Percentiles rank a stretch among this genome's conserved stretches.
Conservation (phyloP, 2,113 vertebrate species). For the Pedionomus torquatus region DNA sequence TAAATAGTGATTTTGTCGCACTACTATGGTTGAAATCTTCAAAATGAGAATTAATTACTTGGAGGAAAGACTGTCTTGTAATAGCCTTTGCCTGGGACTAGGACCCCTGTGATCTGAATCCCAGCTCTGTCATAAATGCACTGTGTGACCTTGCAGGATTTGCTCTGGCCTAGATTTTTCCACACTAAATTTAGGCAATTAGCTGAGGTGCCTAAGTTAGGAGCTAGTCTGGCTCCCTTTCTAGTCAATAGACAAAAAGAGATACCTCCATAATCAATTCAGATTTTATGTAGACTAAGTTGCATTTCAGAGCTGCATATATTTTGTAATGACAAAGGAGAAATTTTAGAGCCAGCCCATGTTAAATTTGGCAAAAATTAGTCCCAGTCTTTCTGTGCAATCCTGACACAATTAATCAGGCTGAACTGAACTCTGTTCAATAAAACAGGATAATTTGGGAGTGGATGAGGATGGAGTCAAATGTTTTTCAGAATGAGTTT, state of each 20-base stretch:
- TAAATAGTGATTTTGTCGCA: not conserved
- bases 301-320: not conserved
- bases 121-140: not conserved
- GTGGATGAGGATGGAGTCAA: rapidly evolving
- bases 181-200: not conserved
- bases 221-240: not conserved
- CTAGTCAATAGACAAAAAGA: not conserved
- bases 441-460: not conserved
- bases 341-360: not conserved
- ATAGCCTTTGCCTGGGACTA: slow-evolving; percentile 14
- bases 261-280: not conserved
- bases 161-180: not conserved
- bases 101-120: not conserved
- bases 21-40: not conserved
- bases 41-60: slow-evolving; percentile 49
- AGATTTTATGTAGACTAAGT: not conserved
- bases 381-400: not conserved
- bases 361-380: not conserved
- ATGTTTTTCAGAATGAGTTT: not conserved
- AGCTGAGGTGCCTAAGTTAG: not conserved
- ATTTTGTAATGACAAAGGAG: not conserved
- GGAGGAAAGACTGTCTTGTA: slow-evolving; percentile 10
- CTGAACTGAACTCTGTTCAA: not conserved
- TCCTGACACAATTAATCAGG: not conserved
- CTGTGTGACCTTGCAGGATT: slow-evolving; percentile 23